Conservation (phyloP, 2,888 invertebrate genomes). For the Lycocerus yunnanus region DNA sequence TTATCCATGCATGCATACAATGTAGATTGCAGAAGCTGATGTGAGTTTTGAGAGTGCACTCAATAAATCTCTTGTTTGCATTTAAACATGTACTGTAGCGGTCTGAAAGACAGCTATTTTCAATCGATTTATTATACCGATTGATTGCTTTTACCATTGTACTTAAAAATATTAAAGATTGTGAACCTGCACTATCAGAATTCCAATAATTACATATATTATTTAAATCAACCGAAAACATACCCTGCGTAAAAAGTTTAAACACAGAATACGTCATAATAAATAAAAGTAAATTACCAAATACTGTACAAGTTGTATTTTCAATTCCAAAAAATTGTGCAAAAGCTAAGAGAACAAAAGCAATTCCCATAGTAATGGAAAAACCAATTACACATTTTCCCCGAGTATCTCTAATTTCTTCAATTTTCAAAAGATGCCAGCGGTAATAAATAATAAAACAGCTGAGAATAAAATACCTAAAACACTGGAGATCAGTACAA, state of each 20-base stretch:
- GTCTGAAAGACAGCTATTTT: no score
- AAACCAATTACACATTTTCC: conserved; percentile 45
- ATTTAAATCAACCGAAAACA: no score
- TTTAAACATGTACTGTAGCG: no score
- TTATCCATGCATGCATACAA: no score
- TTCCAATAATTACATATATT: no score
- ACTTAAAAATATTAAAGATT: no score
- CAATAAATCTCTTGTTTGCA: no score
- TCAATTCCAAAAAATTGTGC: conserved; percentile 39
- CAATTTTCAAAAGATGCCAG: conserved; percentile 27
- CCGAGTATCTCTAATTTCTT: conserved; percentile 36
- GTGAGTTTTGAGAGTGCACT: no score
- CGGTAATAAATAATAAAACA: conserved; percentile 29
- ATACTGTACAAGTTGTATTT: conserved; percentile 37
- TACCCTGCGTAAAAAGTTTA: not conserved
- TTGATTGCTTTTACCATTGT: no score
- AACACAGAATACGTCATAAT: not conserved
- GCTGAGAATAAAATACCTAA: conserved; percentile 34
- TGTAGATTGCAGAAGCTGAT: no score
- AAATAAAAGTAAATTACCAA: conserved; percentile 43
- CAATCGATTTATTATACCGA: no score
- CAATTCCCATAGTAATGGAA: conserved; percentile 41
- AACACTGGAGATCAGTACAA: not conserved
- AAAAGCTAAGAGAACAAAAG: conserved; percentile 43
- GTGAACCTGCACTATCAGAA: not conserved